phyloP scores from a whole-genome alignment of 2,113 vertebrate genomes.

The Cryptomyrus ogoouensis region DNA sequence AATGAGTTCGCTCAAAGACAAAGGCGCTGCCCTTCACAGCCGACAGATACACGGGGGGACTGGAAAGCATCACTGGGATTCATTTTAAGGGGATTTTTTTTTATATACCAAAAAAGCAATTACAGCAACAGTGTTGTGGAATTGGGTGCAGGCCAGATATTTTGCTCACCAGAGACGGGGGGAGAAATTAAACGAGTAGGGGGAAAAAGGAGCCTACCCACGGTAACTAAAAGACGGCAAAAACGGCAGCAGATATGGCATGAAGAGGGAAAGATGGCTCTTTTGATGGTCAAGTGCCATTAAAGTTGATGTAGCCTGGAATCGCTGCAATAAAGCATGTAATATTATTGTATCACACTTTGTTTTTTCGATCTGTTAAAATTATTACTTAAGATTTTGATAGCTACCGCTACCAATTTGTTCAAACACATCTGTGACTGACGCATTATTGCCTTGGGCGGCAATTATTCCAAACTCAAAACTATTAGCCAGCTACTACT shows the following conservation, averaged over 20 bases:
- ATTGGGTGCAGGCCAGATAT: constrained; percentile 49
- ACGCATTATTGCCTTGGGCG: not conserved
- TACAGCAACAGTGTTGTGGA: constrained; percentile 41
- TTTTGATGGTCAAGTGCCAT: not conserved
- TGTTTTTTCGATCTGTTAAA: constrained; percentile 40
- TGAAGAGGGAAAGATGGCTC: not conserved
- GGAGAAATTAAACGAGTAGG: constrained; percentile 1
- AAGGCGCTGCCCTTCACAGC: constrained; percentile 42
- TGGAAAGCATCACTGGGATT: constrained; percentile 26
- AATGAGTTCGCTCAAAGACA: constrained; percentile 52
- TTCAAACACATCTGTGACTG: not conserved
- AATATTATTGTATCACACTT: not conserved
- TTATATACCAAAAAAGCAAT: constrained; percentile 47
- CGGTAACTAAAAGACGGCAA: constrained; percentile 31
- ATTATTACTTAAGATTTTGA: not conserved
- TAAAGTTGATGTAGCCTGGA: not conserved
- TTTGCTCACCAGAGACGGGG: constrained; percentile 7
- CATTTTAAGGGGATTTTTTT: constrained; percentile 26
- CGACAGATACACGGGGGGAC: constrained; percentile 16
- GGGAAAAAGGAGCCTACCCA: constrained; percentile 11
- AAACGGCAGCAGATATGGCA: constrained; percentile 13
- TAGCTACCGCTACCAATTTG: not conserved
- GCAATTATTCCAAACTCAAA: not conserved
- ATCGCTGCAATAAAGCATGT: not conserved
- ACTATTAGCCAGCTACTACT: not conserved